A percentile compares a stretch with the other conserved stretches of the same genome.
phyloP scores from a whole-genome alignment of 2,888 invertebrate species.

The Dromius quadrimaculatus region DNA sequence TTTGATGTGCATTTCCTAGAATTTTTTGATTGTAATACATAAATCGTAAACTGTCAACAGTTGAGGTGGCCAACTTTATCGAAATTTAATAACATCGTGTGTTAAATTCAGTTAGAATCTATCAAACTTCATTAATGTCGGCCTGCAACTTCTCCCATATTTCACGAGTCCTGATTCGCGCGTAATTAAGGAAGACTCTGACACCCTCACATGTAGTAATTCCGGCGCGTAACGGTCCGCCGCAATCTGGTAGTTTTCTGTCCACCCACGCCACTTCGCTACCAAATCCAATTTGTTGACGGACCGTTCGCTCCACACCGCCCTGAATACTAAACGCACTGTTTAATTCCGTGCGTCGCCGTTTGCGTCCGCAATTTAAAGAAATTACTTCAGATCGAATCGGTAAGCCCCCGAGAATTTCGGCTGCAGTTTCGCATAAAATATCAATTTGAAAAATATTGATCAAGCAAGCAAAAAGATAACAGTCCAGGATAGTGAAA shows the following conservation, averaged over 20 bases:
- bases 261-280: slow-evolving; percentile 1
- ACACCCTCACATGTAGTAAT: slow-evolving; percentile 26
- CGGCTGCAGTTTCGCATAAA: slow-evolving; percentile 35
- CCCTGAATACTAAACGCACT: slow-evolving; percentile 44
- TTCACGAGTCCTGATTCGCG: slow-evolving; percentile 55
- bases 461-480: slow-evolving; percentile 25
- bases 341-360: slow-evolving; percentile 37
- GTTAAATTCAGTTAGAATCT: slow-evolving; percentile 58
- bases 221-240: slow-evolving; percentile 25
- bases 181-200: slow-evolving; percentile 36
- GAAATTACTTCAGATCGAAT: slow-evolving; percentile 47
- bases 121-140: slow-evolving; percentile 63
- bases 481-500: slow-evolving; percentile 60
- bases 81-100: slow-evolving; percentile 39
- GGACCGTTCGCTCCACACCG: slow-evolving; percentile 29
- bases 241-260: slow-evolving; percentile 45
- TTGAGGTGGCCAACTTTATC: slow-evolving; percentile 12
- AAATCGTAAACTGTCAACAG: slow-evolving; percentile 40
- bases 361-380: slow-evolving; percentile 41
- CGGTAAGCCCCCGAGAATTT: slow-evolving; percentile 39
- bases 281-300: slow-evolving; percentile 46
- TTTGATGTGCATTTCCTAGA: slow-evolving; percentile 62
- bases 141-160: slow-evolving; percentile 65
- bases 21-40: slow-evolving; percentile 7
- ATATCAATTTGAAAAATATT: slow-evolving; percentile 25